Base-by-base conservation (phyloP, 2,888 invertebrate species). In the Platycnemis pennipes region DNA sequence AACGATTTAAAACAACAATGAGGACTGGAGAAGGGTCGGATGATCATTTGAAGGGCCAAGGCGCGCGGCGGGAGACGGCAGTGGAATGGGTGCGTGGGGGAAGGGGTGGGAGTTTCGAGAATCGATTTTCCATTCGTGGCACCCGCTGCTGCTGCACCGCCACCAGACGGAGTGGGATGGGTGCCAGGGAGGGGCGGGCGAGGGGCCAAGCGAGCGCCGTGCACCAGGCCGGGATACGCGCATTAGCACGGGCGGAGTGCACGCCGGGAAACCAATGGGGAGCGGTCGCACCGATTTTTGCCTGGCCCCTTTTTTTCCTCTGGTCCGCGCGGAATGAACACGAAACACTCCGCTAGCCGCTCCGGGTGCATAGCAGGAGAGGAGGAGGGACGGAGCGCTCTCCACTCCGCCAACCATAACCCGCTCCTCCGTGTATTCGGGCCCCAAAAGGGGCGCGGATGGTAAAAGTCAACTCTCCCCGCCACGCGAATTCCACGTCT, bases 61-160 rank as follows among this genome's bases (percentile, higher is more conserved):
- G 56, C n/a, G n/a, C n/a, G n/a, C n/a, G n/a, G 22, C 4, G 53
- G 11, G 16, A 26, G 16, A 26, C 0, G 8, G 69, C n/a, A 44
- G 63, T 63, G 44, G 69, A 7, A 11, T 0, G 63, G 63, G 44
- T 31, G 26, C 0, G 44, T 3, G 49, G 49, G 16, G 88, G 37
- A 37, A 31, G 22, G 88, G 49, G 49, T 46, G 88, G 37, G 31
- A 88, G 53, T 88, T 88, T 53, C 56, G 19, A 91, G 91, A 69
- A 69, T 69, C 91, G 91, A 91, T 91, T 91, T 69, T 69, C 63
- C 63, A 63, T 63, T 44, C 63, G 63, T 22, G 45, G 91, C 91
- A 91, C 91, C 91, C 91, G 26, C 91, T n/a, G n/a, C n/a, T 44
- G 91, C 91, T 91, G 63, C 63, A 91, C 19, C 63, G 44, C 63